Conservation (phyloP, 2,113 vertebrate species). For the Antechinus stuartii region DNA sequence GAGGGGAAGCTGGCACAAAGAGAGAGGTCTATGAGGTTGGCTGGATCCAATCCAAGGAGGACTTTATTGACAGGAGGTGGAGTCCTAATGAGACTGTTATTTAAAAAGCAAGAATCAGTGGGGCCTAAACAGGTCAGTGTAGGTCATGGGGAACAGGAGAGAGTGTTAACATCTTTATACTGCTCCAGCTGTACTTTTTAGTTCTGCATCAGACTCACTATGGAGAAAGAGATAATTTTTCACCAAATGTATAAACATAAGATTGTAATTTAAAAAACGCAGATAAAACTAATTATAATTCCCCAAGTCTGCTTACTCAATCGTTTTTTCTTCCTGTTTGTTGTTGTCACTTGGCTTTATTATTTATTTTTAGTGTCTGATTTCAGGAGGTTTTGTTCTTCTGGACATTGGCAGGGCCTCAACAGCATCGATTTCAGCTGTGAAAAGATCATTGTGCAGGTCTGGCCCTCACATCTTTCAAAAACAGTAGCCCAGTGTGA, state of each 20-base stretch:
- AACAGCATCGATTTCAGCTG: conserved; percentile 55
- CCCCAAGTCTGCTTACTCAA: conserved; percentile 80
- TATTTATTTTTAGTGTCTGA: conserved; percentile 81
- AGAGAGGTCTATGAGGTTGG: conserved; percentile 39
- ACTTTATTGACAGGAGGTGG: conserved; percentile 36
- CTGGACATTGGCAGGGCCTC: conserved; percentile 62
- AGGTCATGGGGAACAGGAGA: background rate
- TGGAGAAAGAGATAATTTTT: background rate
- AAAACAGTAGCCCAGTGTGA: conserved; percentile 83
- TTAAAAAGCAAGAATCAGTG: conserved; percentile 46
- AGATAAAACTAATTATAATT: conserved; percentile 67
- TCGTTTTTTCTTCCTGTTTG: conserved; percentile 67
- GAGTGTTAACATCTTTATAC: background rate
- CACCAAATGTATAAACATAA: conserved; percentile 22
- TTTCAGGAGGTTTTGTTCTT: conserved; percentile 75
- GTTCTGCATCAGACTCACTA: conserved; percentile 47
- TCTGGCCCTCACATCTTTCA: conserved; percentile 6
- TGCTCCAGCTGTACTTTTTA: background rate
- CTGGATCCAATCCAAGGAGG: conserved; percentile 29
- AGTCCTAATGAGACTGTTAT: conserved; percentile 26
- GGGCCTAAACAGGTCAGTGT: background rate
- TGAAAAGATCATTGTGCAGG: conserved; percentile 71
- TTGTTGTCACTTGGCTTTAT: conserved; percentile 78
- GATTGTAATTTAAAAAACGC: conserved; percentile 56
- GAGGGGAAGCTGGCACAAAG: conserved; percentile 20